Base-by-base conservation (phyloP, 2,113 vertebrate genomes). In the Ibidorhyncha struthersii region DNA sequence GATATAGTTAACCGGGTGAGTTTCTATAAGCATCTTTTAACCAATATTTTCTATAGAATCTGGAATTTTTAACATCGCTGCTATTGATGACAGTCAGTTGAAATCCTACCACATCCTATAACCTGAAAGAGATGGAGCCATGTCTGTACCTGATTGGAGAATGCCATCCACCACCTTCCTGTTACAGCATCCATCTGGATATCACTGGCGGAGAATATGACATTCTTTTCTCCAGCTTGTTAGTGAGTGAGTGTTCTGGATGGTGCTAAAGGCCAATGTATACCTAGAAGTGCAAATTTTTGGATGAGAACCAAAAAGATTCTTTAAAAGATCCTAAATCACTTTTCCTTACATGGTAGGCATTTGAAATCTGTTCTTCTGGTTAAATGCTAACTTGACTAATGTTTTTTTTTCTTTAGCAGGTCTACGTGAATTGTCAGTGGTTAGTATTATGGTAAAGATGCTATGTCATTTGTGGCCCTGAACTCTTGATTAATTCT, bases 21-120 rank as follows among this genome's bases (percentile, higher is more conserved):
- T 74, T 72, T 83, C 71, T 69, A 3, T 18, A 50, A 73, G 25
- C 2, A 19, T 47, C 8, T 12, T 58, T 82, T 72, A 59, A 27
- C 30, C 23, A 53, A 8, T 49, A 13, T 84, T 78, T 74, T 23
- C 69, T 43, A 27, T 4, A 27, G 26, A 58, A 23, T 4, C 10
- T 29, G 26, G 23, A 73, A 25, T 66, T 72, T 88, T 80, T 69
- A 18, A 47, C 34, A 13, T 29, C 0, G 0, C 13, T 71, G 17
- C 12, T 10, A 8, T 7, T 29, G 23, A 16, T 29, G 20, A 23
- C 0, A 1, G 56, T 22, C n/a, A 21, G 41, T 29, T 87, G 36
- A 52, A 84, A 92, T 66, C 6, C 29, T 91, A 16, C 3, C 11
- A 19, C 30, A 34, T 38, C 12, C 27, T 22, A 25, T 15, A 73